These are phyloP conservation scores for Lethrus apterus DNA, from an alignment of 1,140 invertebrate genomes.

Conservation along the genomic window DNA sequence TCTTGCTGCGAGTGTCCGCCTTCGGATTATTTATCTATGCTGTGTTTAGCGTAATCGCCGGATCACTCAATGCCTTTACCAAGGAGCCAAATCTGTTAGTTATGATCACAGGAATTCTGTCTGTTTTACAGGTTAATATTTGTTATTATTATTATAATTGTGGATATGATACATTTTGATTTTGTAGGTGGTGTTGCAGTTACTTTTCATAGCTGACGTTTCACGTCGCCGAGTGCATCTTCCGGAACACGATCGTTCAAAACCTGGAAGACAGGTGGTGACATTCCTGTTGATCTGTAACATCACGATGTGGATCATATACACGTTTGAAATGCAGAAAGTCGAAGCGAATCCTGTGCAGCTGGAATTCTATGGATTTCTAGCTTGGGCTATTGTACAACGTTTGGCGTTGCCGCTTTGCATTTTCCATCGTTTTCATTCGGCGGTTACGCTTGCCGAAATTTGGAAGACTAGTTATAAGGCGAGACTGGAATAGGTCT, in stretches of 20 bases:
- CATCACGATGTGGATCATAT: conserved; percentile 90
- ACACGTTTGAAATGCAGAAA: conserved; percentile 93
- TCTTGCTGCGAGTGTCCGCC: conserved; percentile 81
- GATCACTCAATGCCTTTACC: conserved; percentile 71
- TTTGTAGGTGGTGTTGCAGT: conserved; percentile 75
- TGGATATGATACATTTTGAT: conserved; percentile 1
- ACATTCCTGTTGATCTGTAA: conserved; percentile 94
- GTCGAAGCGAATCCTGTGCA: conserved; percentile 85
- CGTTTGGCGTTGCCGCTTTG: conserved; percentile 88
- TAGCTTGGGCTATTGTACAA: conserved; percentile 91
- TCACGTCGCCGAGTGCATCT: conserved; percentile 82
- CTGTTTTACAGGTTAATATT: conserved; percentile 65
- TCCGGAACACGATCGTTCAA: conserved; percentile 84
- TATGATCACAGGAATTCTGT: conserved; percentile 80
- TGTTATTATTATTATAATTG: not conserved
- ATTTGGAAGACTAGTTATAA: conserved; percentile 98
- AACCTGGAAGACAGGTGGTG: conserved; percentile 90
- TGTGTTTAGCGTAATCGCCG: conserved; percentile 88
- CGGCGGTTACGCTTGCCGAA: conserved; percentile 91
- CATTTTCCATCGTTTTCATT: conserved; percentile 97
- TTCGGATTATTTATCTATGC: conserved; percentile 89
- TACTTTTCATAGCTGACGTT: conserved; percentile 92
- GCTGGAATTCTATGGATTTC: conserved; percentile 87
- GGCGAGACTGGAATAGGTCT: conserved; percentile 67
- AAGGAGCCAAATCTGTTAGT: conserved; percentile 82